Percentiles rank a stretch among this genome's conserved stretches.
Evolutionary conservation across 2,888 invertebrate species (phyloP).

Genomic region (Hypselothyrea guttata): DNA sequence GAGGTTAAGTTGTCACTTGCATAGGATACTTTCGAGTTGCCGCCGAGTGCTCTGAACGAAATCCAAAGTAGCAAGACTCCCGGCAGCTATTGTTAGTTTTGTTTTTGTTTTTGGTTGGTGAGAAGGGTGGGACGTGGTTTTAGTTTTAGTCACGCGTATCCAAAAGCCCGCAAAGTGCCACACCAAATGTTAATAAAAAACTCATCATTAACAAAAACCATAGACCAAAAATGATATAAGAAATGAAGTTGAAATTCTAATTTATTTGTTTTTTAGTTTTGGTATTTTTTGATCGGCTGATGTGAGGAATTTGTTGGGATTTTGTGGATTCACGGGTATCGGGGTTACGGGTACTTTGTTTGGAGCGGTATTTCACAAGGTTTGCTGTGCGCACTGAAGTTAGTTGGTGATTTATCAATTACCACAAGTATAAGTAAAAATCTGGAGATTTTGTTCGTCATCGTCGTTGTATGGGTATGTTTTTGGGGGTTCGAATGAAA

Average conservation of each 20-base stretch:
- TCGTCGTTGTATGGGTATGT: conserved; percentile 68
- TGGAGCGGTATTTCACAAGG: neutral
- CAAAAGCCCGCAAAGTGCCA: conserved; percentile 53
- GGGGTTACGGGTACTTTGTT: conserved; percentile 2
- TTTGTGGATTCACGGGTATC: conserved; percentile 21
- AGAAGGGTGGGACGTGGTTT: conserved; percentile 20
- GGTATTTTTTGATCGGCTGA: too few species aligned
- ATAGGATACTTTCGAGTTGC: conserved; percentile 60
- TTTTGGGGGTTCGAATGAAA: conserved; percentile 74
- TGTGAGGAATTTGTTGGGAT: conserved; percentile 3
- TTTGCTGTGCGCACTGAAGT: neutral
- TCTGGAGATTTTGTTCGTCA: conserved; percentile 79
- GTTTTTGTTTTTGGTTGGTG: conserved; percentile 26
- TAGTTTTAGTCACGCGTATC: conserved; percentile 48
- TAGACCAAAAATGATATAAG: conserved; percentile 7
- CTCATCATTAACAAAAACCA: conserved; percentile 52
- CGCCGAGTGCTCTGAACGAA: conserved; percentile 60
- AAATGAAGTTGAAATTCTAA: conserved; percentile 4
- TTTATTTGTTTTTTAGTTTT: too few species aligned
- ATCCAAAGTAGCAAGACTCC: conserved; percentile 74
- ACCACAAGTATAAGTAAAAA: conserved; percentile 80
- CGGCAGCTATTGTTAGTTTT: conserved; percentile 60
- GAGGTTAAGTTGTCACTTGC: conserved; percentile 69
- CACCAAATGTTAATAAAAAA: conserved; percentile 61
- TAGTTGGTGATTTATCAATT: conserved; percentile 55